These are phyloP conservation scores for Trichonephila clavipes DNA, from an alignment of 1,140 invertebrate species.

Conservation along the genomic window DNA sequence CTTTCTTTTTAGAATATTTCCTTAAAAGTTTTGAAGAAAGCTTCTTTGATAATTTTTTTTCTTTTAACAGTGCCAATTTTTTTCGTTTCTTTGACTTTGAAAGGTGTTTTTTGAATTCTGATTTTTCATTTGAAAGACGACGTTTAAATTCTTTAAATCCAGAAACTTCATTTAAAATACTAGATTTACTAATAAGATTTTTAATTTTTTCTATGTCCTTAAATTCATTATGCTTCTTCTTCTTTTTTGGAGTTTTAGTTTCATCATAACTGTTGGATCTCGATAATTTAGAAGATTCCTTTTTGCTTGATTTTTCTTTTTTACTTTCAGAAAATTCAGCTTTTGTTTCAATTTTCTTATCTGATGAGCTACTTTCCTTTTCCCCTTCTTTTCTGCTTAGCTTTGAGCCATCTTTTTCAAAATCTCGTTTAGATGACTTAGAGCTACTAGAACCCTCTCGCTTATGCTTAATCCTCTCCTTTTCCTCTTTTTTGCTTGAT, in stretches of 20 bases:
- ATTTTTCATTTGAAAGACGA: slow-evolving; percentile 53
- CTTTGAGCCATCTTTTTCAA: slow-evolving; percentile 70
- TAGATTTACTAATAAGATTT: slow-evolving; percentile 67
- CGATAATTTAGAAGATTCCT: slow-evolving; percentile 63
- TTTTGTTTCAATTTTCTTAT: slow-evolving; percentile 4
- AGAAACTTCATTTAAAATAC: slow-evolving; percentile 66
- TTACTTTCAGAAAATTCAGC: slow-evolving; percentile 58
- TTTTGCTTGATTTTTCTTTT: slow-evolving; percentile 71
- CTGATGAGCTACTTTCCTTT: neutral
- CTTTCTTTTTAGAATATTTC: slow-evolving; percentile 74
- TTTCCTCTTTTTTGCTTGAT: slow-evolving; percentile 39
- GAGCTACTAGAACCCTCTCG: slow-evolving; percentile 69
- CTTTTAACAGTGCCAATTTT: slow-evolving; percentile 68
- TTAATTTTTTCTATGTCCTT: slow-evolving; percentile 73
- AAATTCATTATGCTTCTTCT: slow-evolving; percentile 71
- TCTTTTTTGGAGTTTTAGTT: slow-evolving; percentile 74
- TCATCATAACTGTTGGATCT: slow-evolving; percentile 71
- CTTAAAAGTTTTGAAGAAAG: slow-evolving; percentile 77
- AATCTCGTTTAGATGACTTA: slow-evolving; percentile 74
- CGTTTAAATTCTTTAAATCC: slow-evolving; percentile 73
- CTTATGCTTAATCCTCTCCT: slow-evolving; percentile 62
- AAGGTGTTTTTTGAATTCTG: slow-evolving; percentile 56
- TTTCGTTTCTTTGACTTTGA: slow-evolving; percentile 68
- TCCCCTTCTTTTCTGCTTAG: slow-evolving; percentile 64
- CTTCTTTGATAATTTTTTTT: slow-evolving; percentile 78